Evolutionary conservation across 2,888 invertebrate species (phyloP), one percentile per base, ranked within the genome.

Genomic region (Gonocerus acuteangulatus): DNA sequence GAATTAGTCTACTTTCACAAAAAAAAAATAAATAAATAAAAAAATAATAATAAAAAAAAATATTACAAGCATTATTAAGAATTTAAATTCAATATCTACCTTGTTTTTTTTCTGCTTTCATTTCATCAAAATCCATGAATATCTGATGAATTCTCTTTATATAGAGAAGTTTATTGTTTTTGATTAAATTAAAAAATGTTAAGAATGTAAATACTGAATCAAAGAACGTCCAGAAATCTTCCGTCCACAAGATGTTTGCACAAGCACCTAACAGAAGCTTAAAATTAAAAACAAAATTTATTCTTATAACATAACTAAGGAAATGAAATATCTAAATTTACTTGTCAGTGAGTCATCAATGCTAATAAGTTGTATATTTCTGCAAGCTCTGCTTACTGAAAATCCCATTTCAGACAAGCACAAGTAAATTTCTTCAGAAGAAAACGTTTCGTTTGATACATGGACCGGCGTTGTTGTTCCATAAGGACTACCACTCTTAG

Each of bases 211-310:
- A 59, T 42, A 59, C 23, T n/a, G 51, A 22, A 15, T 61, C 57
- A 22, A 64, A 42, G 21, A 64, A 64, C 9, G 48, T 16, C 23
- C 27, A 22, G 36, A 48, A 39, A 11, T 27, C 19, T 4, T 60
- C 61, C 11, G 42, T 48, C 61, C 61, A 64, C 15, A 22, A n/a
- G 7, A 64, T 45, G 15, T 49, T 44, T 27, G 61, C 64, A 3
- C 21, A 45, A 1, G 52, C 27, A 21, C 58, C 49, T 51, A 32
- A 6, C 52, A 58, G 16, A 16, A 57, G 27, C 11, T 13, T 6
- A 19, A 47, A 19, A 19, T 19, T n/a, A 6, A 42, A n/a, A n/a
- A 11, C 6, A 15, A 6, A 15, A 11, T 42, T 42, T 13, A 42
- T 13, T 13, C 7, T 54, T 18, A 21, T 13, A 39, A 36, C 16